These are phyloP conservation scores for Choristoneura fumiferana DNA, from an alignment of 1,140 invertebrate species.

Conservation along the genomic window DNA sequence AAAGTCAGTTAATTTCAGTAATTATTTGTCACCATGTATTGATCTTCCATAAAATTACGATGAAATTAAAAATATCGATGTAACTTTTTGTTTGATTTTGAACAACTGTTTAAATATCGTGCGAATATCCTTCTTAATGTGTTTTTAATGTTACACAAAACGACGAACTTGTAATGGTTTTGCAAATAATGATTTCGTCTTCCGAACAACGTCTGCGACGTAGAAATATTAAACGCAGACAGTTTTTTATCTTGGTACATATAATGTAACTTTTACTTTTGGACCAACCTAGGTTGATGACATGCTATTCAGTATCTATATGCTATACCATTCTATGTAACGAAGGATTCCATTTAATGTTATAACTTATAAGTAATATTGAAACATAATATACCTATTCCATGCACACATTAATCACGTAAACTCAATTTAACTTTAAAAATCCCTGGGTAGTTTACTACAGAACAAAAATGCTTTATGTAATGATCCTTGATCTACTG, in stretches of 20 bases:
- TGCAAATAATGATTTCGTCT: slow-evolving; percentile 9
- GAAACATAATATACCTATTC: too few species aligned
- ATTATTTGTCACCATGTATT: slow-evolving; percentile 77
- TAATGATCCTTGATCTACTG: slow-evolving; percentile 8
- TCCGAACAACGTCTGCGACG: slow-evolving; percentile 1
- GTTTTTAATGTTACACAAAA: slow-evolving; percentile 15
- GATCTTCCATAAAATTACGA: slow-evolving; percentile 78
- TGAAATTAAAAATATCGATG: slow-evolving; percentile 78
- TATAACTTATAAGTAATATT: too few species aligned
- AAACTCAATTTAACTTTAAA: too few species aligned
- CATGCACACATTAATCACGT: too few species aligned
- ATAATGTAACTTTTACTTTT: too few species aligned
- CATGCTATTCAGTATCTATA: too few species aligned
- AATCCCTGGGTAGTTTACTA: too few species aligned
- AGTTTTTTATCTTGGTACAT: too few species aligned
- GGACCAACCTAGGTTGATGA: too few species aligned
- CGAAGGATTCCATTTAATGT: too few species aligned
- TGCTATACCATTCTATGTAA: too few species aligned
- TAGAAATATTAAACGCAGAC: too few species aligned
- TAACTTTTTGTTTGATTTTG: slow-evolving; percentile 71
- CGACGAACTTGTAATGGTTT: not conserved
- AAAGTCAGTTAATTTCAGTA: slow-evolving; percentile 75
- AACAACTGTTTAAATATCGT: slow-evolving; percentile 3
- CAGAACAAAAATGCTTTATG: slow-evolving; percentile 2
- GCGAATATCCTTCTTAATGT: slow-evolving; percentile 13